Conservation (phyloP, 1,140 invertebrate genomes). For the Hyles euphorbiae region DNA sequence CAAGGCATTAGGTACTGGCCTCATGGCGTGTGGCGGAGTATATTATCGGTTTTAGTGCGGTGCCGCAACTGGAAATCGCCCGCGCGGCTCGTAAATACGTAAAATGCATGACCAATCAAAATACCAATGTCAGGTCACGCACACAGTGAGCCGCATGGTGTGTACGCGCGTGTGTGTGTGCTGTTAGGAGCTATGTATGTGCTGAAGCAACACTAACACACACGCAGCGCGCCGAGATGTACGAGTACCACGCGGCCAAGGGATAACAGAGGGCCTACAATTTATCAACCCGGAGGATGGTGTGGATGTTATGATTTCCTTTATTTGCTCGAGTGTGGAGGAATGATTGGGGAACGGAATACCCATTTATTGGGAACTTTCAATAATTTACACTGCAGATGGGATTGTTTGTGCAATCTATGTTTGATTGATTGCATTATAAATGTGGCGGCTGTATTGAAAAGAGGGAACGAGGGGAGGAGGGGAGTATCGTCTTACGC, state of each 20-base stretch:
- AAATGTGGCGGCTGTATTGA: too few species aligned
- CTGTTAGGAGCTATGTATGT: slow-evolving; percentile 14
- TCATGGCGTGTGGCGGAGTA: slow-evolving; percentile 20
- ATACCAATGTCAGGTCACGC: slow-evolving; percentile 69
- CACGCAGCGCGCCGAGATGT: slow-evolving; percentile 49
- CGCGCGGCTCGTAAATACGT: slow-evolving; percentile 62
- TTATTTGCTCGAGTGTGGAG: too few species aligned
- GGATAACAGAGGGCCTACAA: slow-evolving; percentile 69
- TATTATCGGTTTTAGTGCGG: slow-evolving; percentile 65
- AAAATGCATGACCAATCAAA: slow-evolving; percentile 76
- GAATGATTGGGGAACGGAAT: too few species aligned
- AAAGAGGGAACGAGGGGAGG: too few species aligned
- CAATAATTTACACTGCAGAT: too few species aligned
- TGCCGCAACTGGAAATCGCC: slow-evolving; percentile 50
- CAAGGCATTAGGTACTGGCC: too few species aligned
- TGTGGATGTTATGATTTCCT: too few species aligned
- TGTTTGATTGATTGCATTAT: too few species aligned
- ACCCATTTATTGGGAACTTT: too few species aligned
- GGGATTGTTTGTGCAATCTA: too few species aligned
- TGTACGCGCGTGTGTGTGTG: too few species aligned
- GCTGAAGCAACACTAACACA: slow-evolving; percentile 45
- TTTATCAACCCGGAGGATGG: slow-evolving; percentile 31
- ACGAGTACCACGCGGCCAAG: slow-evolving; percentile 68
- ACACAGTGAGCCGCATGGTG: slow-evolving; percentile 35
- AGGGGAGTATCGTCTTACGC: too few species aligned